Evolutionary conservation across 2,113 vertebrate genomes (phyloP).

Genomic region (Chionis minor): DNA sequence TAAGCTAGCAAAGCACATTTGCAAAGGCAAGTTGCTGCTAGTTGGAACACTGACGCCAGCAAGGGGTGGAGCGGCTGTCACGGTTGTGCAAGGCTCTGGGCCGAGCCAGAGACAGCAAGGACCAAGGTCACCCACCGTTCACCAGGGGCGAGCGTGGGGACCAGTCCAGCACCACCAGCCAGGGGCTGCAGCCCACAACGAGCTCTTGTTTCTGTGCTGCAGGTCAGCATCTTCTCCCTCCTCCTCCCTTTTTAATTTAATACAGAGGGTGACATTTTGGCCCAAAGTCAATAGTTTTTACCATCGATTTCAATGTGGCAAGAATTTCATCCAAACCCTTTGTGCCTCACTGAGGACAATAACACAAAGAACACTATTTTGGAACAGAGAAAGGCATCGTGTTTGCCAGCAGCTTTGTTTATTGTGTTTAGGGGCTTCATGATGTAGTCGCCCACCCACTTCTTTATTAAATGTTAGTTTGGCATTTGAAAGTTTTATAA

Average conservation of each 20-base stretch:
- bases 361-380: constrained; percentile 11
- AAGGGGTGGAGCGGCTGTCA: background rate
- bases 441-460: background rate
- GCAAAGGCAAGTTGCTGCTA: background rate
- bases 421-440: background rate
- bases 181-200: background rate
- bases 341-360: background rate
- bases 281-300: background rate
- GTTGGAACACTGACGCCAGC: background rate
- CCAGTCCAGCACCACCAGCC: background rate
- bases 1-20: background rate
- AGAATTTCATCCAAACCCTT: background rate
- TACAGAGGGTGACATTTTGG: background rate
- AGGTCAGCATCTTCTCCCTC: rapidly evolving
- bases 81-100: background rate
- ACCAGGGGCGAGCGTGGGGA: background rate
- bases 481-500: constrained; percentile 12
- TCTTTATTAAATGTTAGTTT: background rate
- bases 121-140: background rate
- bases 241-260: background rate
- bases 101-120: background rate
- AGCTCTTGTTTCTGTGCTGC: background rate
- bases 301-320: background rate
- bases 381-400: background rate
- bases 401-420: constrained; percentile 26